Conservation (phyloP, 2,888 invertebrate species). For the Leptinotarsa peninsularis region DNA sequence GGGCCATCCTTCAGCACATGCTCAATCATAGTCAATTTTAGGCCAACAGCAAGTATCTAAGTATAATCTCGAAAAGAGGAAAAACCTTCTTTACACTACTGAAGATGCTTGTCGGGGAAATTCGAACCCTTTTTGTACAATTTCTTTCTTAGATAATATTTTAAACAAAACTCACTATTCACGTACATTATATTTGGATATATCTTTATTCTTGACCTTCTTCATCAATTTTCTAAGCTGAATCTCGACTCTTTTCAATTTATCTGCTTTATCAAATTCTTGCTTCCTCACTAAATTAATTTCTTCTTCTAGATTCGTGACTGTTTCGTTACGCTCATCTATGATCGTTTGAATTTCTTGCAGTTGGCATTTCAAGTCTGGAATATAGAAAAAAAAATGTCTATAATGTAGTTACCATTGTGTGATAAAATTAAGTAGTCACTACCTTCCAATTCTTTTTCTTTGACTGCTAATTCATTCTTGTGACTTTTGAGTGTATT, state of each 20-base stretch:
- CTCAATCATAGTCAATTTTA: too few species aligned
- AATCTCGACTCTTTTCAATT: constrained; percentile 66
- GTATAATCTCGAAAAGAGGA: too few species aligned
- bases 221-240: constrained; percentile 64
- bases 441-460: constrained; percentile 51
- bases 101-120: too few species aligned
- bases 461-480: constrained; percentile 51
- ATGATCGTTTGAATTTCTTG: constrained; percentile 36
- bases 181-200: constrained; percentile 59
- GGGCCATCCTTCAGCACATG: too few species aligned
- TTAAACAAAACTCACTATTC: background rate
- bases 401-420: background rate
- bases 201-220: constrained; percentile 60
- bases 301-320: constrained; percentile 54
- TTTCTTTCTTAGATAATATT: too few species aligned
- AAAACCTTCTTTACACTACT: too few species aligned
- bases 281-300: constrained; percentile 51
- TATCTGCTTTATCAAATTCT: constrained; percentile 60
- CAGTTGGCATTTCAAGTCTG: constrained; percentile 37
- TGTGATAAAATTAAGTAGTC: background rate
- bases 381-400: background rate
- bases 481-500: constrained; percentile 51
- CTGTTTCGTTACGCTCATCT: constrained; percentile 46
- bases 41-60: too few species aligned
- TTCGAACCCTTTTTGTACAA: too few species aligned